Percentiles rank a stretch among this genome's conserved stretches.
These are phyloP conservation scores for Ctenochaetus hawaiiensis DNA, from an alignment of 2,797 vertebrate species.

Conservation along the genomic window DNA sequence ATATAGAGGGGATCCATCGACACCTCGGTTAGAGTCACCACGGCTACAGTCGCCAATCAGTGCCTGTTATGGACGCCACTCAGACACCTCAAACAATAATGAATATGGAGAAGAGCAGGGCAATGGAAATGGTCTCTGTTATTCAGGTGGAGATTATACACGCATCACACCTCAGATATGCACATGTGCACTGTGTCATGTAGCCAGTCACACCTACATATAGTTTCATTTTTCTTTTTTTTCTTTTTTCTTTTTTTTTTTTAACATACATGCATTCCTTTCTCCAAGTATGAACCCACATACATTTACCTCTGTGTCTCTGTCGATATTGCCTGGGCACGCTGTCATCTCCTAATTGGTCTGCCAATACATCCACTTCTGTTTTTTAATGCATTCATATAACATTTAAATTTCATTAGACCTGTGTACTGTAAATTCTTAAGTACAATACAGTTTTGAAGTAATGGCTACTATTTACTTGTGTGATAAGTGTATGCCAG, in stretches of 20 bases:
- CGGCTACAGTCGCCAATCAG: conserved; percentile 89
- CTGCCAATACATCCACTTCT: conserved; percentile 15
- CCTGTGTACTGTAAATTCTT: conserved; percentile 60
- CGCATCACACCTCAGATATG: conserved; percentile 28
- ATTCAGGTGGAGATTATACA: conserved; percentile 91
- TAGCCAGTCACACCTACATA: conserved; percentile 12
- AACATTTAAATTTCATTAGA: conserved; percentile 2
- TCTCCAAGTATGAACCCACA: conserved; percentile 1
- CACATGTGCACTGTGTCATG: conserved; percentile 35
- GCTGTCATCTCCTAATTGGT: conserved; percentile 25
- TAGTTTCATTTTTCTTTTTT: neutral
- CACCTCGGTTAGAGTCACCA: conserved; percentile 84
- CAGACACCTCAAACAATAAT: conserved; percentile 88
- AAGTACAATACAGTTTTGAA: conserved; percentile 18
- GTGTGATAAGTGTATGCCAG: neutral
- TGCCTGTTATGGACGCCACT: conserved; percentile 90
- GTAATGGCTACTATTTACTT: neutral
- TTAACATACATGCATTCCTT: neutral
- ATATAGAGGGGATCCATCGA: conserved; percentile 77
- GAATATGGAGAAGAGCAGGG: conserved; percentile 84
- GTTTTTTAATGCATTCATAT: conserved; percentile 1
- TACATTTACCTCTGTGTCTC: conserved; percentile 21
- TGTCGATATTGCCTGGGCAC: conserved; percentile 35
- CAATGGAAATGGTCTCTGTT: conserved; percentile 88
- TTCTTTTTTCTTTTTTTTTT: neutral